Conservation (phyloP, 2,888 invertebrate genomes). For the Caenorhabditis wallacei region DNA sequence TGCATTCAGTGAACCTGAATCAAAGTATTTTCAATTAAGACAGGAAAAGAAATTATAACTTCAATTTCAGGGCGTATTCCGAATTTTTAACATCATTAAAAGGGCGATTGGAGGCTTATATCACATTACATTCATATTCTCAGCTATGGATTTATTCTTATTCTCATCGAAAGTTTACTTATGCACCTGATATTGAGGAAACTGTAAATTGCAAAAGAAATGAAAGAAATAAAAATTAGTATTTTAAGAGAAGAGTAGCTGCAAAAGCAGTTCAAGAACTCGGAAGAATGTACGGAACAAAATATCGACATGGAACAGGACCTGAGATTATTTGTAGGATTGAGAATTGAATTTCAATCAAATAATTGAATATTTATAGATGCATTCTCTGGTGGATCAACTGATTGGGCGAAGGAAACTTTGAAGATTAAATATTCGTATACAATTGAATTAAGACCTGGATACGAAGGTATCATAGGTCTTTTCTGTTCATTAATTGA, state of each 20-base stretch:
- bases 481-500: neutral
- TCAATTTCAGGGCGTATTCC: conserved; percentile 74
- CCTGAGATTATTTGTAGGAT: conserved; percentile 81
- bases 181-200: conserved; percentile 81
- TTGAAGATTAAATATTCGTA: conserved; percentile 81
- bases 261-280: conserved; percentile 77
- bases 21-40: conserved; percentile 56
- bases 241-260: conserved; percentile 78
- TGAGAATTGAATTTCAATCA: neutral
- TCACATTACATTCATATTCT: conserved; percentile 82
- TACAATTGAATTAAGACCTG: conserved; percentile 80
- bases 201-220: conserved; percentile 68
- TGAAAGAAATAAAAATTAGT: neutral
- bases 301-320: conserved; percentile 81
- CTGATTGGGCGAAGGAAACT: conserved; percentile 82
- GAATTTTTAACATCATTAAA: conserved; percentile 76
- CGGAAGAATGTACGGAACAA: conserved; percentile 80
- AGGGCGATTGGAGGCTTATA: conserved; percentile 78
- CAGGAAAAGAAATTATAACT: neutral
- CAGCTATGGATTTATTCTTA: conserved; percentile 83
- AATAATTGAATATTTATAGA: conserved; percentile 71
- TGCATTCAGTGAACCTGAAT: conserved; percentile 82
- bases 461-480: conserved; percentile 78
- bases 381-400: conserved; percentile 81
- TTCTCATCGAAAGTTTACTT: conserved; percentile 78